These are phyloP conservation scores for Rhizoglyphus robini DNA, from an alignment of 1,140 invertebrate genomes.

Conservation along the genomic window DNA sequence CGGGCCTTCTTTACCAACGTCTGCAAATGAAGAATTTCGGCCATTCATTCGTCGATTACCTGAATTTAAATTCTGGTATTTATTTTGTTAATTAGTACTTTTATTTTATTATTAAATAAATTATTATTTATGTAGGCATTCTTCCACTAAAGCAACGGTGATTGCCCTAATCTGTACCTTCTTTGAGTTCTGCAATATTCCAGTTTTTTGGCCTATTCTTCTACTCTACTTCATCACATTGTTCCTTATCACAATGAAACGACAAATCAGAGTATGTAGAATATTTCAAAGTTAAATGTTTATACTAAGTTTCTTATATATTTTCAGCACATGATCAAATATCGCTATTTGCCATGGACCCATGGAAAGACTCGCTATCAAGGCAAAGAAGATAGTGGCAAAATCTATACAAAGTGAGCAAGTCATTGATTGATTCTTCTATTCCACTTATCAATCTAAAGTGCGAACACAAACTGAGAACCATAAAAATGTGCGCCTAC, in stretches of 20 bases:
- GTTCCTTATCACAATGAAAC: constrained; percentile 97
- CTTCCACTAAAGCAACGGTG: constrained; percentile 84
- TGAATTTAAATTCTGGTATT: constrained; percentile 97
- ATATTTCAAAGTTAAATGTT: too few relatives aligned
- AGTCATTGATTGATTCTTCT: neutral
- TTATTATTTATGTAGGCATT: constrained; percentile 47
- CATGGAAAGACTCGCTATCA: constrained; percentile 81
- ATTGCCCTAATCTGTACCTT: constrained; percentile 84
- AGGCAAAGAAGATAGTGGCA: constrained; percentile 38
- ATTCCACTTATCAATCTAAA: neutral
- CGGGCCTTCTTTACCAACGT: constrained; percentile 82
- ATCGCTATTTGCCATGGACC: constrained; percentile 95
- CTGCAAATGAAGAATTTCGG: constrained; percentile 89
- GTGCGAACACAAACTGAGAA: neutral
- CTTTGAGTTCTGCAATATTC: constrained; percentile 96
- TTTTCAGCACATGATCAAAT: constrained; percentile 98
- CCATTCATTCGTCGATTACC: constrained; percentile 94
- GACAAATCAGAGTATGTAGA: constrained; percentile 84
- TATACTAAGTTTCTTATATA: constrained; percentile 23
- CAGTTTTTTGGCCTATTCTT: constrained; percentile 99
- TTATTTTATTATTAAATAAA: constrained; percentile 13
- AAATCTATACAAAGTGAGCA: constrained; percentile 30
- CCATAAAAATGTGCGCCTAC: constrained; percentile 12
- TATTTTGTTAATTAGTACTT: constrained; percentile 7
- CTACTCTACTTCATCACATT: constrained; percentile 98